Percentiles rank a stretch among this genome's conserved stretches.
phyloP scores from a whole-genome alignment of 2,797 vertebrate genomes.

The Muscicapa striata region DNA sequence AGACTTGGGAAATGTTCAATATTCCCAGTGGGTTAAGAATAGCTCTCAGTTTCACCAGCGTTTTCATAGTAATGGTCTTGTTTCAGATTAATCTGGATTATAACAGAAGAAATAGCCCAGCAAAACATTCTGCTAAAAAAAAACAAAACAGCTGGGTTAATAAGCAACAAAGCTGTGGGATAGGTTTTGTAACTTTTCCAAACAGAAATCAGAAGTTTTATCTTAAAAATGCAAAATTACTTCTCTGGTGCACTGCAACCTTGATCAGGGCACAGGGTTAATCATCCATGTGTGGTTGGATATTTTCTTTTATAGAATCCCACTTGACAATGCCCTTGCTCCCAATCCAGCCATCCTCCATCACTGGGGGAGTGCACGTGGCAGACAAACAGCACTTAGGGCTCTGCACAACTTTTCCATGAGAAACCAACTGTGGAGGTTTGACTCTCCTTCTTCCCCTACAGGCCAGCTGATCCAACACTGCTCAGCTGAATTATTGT shows the following conservation, averaged over 20 bases:
- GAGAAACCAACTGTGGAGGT: too few species aligned
- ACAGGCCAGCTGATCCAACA: background rate
- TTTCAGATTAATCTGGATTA: background rate
- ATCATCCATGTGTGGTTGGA: background rate
- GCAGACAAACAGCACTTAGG: background rate
- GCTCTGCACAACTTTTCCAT: background rate
- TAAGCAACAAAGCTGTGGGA: background rate
- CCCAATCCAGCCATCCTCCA: background rate
- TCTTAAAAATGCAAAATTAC: background rate
- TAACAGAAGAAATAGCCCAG: background rate
- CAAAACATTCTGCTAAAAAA: background rate
- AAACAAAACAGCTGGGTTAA: background rate
- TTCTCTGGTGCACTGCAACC: background rate
- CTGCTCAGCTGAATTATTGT: background rate
- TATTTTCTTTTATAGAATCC: background rate
- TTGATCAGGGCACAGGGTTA: background rate
- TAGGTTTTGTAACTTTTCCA: background rate
- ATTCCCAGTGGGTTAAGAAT: background rate
- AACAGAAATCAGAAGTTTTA: background rate
- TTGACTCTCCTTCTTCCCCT: background rate
- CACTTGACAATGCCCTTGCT: fast-evolving
- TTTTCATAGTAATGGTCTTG: background rate
- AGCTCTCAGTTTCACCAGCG: background rate
- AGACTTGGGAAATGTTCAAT: background rate
- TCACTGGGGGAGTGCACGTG: fast-evolving